phyloP scores from a whole-genome alignment of 2,888 invertebrate species.

The Troides aeacus region DNA sequence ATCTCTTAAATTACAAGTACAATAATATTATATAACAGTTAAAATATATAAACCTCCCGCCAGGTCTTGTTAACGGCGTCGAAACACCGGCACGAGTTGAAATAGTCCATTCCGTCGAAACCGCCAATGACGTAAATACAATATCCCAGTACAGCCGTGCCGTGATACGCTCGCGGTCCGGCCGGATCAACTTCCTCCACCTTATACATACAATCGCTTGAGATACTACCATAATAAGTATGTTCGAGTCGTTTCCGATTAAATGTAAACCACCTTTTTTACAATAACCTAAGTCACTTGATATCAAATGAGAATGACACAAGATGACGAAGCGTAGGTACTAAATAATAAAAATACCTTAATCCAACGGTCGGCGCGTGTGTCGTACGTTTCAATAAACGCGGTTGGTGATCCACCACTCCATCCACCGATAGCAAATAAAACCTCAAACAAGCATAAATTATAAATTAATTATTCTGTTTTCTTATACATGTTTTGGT shows the following conservation, averaged over 20 bases:
- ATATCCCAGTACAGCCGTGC: slow-evolving; percentile 91
- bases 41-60: slow-evolving; percentile 81
- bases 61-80: slow-evolving; percentile 91
- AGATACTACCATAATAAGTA: too few species aligned
- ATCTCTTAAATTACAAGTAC: too few species aligned
- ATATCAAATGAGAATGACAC: too few species aligned
- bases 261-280: too few species aligned
- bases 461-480: not conserved
- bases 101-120: slow-evolving; percentile 94
- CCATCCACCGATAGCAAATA: slow-evolving; percentile 84
- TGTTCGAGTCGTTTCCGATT: too few species aligned
- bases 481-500: not conserved
- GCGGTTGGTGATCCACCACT: slow-evolving; percentile 86
- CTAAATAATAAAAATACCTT: slow-evolving; percentile 64
- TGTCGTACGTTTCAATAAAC: slow-evolving; percentile 93
- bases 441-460: slow-evolving; percentile 67
- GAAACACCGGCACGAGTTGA: slow-evolving; percentile 92
- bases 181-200: slow-evolving; percentile 89
- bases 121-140: slow-evolving; percentile 95
- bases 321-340: not conserved
- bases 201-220: slow-evolving; percentile 44
- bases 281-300: too few species aligned
- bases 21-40: too few species aligned
- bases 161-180: slow-evolving; percentile 95
- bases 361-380: slow-evolving; percentile 93